Base-by-base conservation (phyloP, 1,140 invertebrate genomes). In the Danaus melanippus region DNA sequence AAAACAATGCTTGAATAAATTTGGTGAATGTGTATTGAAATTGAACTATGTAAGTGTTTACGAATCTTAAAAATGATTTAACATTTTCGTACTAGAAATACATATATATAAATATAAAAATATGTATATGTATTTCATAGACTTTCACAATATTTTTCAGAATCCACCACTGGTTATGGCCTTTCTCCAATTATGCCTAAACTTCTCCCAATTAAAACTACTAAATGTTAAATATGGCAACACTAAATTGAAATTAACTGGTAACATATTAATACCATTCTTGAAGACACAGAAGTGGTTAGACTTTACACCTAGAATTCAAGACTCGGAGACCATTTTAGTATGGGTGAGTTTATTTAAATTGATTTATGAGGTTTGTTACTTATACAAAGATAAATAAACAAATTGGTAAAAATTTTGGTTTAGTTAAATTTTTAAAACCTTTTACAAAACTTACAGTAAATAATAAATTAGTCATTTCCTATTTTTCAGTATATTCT, bases 141-240 rank as follows among this genome's bases (percentile, higher is more conserved):
- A 32, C 4, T 8, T 48, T 17, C 39, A 17, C 50, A 59, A 17
- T 53, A 48, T 2, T 51, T 84, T 84, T 56, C 78, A 86, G 83
- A 76, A 77, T 32, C 53, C 74, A 15, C 53, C 57, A 43, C 51
- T 86, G 45, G 42, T 73, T 8, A 6, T 49, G 10, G 64, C 81
- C 11, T 86, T 82, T 45, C 44, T 86, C 8, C 71, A 83, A 45
- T 57, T 84, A 0, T 77, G 73, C 43, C 48, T 71, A 12, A 71
- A 67, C 53, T 72, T 71, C 17, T 61, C 67, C 0, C 62, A 78
- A 15, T 52, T 86, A 15, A 84, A 82, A 62, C 53, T 84, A 9
- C 50, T 86, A 2, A 84, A 86, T 48, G 58, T 84, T 32, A 83
- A 84, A 56, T 84, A 84, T 58, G 76, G 79, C 64, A 82, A 77